Base-by-base conservation (phyloP, 2,888 invertebrate genomes). In the Xylocampa areola region DNA sequence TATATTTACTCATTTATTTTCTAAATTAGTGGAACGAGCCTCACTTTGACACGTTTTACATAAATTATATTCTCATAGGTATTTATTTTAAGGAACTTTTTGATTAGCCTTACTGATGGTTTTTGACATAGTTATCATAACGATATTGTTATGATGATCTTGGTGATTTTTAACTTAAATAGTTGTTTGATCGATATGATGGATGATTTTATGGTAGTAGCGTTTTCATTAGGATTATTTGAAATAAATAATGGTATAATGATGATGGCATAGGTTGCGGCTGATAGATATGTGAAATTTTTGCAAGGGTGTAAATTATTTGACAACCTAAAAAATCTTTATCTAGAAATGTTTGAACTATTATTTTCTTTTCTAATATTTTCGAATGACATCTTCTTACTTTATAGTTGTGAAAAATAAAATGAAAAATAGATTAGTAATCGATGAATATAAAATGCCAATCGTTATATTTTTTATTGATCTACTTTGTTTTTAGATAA, bases 1-100 rank as follows among this genome's bases (percentile, higher is more conserved):
- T 60, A 51, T 60, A 51, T 60, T 72, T 65, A 63, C 61, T 62
- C 50, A 62, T 65, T 62, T 58, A 2, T 58, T 41, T 40, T 49
- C 16, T 43, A 50, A 53, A 52, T 58, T 55, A 44, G 57, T 54
- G 27, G 43, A 52, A 40, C 35, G 32, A 32, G 45, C 14, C 45
- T 49, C 25, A 13, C 37, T 35, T 49, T 32, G 32, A 47, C 50
- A 30, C 27, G n/a, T 59, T 49, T 8, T 16, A 49, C 45, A 45
- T 37, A 47, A 30, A 45, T 25, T 16, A 37, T 36, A 0, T 21
- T 43, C 27, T 40, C 17, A 27, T 39, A 10, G n/a, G n/a, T 39
- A 66, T 63, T 33, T 48, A 43, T 44, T 14, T 11, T 14, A 21
- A 10, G 17, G 6, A 27, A 17, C n/a, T 50, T 27, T 43, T 45